phyloP scores from a whole-genome alignment of 2,113 vertebrate species.

The Seriola quinqueradiata region DNA sequence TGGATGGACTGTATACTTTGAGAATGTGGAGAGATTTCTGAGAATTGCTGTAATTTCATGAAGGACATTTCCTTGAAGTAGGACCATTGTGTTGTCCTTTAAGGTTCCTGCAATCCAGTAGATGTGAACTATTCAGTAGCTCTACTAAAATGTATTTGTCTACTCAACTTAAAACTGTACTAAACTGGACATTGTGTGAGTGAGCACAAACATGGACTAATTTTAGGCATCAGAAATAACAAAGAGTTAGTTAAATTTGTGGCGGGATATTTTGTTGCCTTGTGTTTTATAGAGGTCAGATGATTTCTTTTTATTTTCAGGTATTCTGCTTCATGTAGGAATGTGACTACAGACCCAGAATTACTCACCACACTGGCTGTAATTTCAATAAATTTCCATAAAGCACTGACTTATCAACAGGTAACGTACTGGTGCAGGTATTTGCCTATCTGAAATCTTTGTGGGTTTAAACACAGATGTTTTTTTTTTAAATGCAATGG shows the following conservation, averaged over 20 bases:
- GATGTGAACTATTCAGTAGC: conserved; percentile 10
- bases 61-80: conserved; percentile 29
- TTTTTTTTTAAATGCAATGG: not conserved
- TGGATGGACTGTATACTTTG: conserved; percentile 2
- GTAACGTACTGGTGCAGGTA: not conserved
- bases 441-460: conserved; percentile 20
- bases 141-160: conserved; percentile 9
- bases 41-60: conserved; percentile 48
- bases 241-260: not conserved
- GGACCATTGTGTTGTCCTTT: conserved; percentile 1
- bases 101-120: not conserved
- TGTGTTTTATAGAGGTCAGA: conserved; percentile 32
- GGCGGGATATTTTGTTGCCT: conserved; percentile 30
- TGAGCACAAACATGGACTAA: conserved; percentile 7
- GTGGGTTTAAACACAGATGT: not conserved
- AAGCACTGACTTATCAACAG: not conserved
- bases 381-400: conserved; percentile 24
- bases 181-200: conserved; percentile 12
- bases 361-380: not conserved
- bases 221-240: conserved; percentile 12
- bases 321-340: not conserved
- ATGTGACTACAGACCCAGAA: not conserved
- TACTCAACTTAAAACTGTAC: conserved; percentile 5
- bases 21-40: not conserved
- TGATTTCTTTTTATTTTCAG: not conserved